phyloP scores from a whole-genome alignment of 2,888 invertebrate genomes.

The Clitarchus hookeri region DNA sequence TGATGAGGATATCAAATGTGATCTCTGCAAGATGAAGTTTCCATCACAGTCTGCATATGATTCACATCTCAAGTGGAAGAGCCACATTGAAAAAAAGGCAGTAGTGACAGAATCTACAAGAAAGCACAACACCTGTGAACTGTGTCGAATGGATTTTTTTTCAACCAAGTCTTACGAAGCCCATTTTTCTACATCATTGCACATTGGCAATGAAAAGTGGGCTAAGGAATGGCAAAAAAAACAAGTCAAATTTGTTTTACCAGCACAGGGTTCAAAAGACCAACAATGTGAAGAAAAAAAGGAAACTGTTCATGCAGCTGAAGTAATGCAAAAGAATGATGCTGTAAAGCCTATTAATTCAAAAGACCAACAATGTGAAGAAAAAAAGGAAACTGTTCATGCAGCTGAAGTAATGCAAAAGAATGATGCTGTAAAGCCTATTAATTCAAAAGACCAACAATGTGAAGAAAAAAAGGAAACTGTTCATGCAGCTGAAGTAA shows the following conservation, averaged over 20 bases:
- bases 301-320: too few species aligned
- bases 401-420: too few species aligned
- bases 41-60: neutral
- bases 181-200: neutral
- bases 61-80: neutral
- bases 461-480: too few species aligned
- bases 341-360: too few species aligned
- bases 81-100: neutral
- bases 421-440: too few species aligned
- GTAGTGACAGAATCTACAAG: neutral
- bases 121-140: neutral
- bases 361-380: too few species aligned
- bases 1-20: neutral
- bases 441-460: too few species aligned
- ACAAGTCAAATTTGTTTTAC: neutral
- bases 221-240: neutral
- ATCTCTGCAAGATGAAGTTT: neutral
- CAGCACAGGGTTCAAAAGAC: too few species aligned
- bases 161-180: neutral
- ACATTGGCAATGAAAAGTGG: neutral
- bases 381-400: too few species aligned
- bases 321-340: too few species aligned
- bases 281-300: too few species aligned
- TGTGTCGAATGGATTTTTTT: conserved; percentile 14
- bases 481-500: too few species aligned